phyloP scores from a whole-genome alignment of 2,888 invertebrate species.

The Drosophila mayaguana region DNA sequence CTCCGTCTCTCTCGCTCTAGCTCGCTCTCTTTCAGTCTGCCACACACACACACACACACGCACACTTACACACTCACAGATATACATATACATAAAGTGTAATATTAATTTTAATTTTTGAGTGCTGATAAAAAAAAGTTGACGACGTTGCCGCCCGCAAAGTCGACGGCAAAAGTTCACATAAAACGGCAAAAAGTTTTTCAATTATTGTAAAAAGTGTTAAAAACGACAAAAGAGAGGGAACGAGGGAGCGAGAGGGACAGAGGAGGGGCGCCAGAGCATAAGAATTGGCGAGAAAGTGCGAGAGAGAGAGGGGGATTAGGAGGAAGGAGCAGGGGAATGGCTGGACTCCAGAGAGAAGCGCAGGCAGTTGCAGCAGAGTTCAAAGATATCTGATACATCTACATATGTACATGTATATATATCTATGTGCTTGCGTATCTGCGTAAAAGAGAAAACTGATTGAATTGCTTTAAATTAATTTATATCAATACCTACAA shows the following conservation, averaged over 20 bases:
- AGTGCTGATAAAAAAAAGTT: conserved; percentile 62
- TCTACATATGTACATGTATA: conserved; percentile 19
- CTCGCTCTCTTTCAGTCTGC: not conserved
- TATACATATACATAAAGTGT: conserved; percentile 30
- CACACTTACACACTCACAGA: conserved; percentile 4
- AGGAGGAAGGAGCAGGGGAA: not conserved
- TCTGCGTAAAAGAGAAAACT: conserved; percentile 6
- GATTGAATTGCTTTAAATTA: conserved; percentile 26
- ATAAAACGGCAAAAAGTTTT: conserved; percentile 73
- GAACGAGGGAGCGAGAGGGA: conserved; percentile 8
- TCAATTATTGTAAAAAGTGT: conserved; percentile 78
- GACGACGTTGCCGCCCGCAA: conserved; percentile 47
- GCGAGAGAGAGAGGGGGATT: not conserved
- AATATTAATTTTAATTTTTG: conserved; percentile 55
- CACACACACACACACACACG: conserved; percentile 1
- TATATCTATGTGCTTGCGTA: conserved; percentile 19
- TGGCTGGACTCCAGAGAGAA: not conserved
- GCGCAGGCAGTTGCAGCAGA: conserved; percentile 15
- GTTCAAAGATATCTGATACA: conserved; percentile 21
- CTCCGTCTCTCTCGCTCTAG: not conserved
- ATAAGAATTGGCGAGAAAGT: conserved; percentile 9
- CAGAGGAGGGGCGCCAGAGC: too few relatives aligned
- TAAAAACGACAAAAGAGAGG: conserved; percentile 48
- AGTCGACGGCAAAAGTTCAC: conserved; percentile 63
- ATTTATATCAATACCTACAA: conserved; percentile 6